Percentiles rank a stretch among this genome's conserved stretches.
phyloP scores from a whole-genome alignment of 2,797 vertebrate genomes.

The Xenentodon cancila region DNA sequence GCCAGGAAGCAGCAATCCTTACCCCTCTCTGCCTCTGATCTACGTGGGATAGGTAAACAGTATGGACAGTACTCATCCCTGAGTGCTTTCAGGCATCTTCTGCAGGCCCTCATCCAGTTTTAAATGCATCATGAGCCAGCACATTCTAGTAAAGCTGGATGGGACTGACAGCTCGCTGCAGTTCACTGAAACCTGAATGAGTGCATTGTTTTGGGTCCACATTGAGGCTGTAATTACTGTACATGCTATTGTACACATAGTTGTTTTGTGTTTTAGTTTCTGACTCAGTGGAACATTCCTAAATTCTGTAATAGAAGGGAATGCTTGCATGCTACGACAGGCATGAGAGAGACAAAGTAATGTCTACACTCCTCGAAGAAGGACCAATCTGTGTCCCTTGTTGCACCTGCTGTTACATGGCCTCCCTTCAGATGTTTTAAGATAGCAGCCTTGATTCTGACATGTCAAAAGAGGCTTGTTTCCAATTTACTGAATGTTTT shows the following conservation, averaged over 20 bases:
- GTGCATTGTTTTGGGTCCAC: slow-evolving; percentile 31
- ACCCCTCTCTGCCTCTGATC: slow-evolving; percentile 12
- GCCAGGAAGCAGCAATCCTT: slow-evolving; percentile 38
- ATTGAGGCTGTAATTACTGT: slow-evolving; percentile 45
- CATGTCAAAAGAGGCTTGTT: neutral
- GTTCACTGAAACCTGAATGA: slow-evolving; percentile 21
- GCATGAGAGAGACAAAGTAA: slow-evolving; percentile 13
- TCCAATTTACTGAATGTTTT: neutral
- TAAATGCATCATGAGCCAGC: slow-evolving; percentile 31
- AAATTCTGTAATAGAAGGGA: slow-evolving; percentile 37
- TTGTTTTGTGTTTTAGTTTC: slow-evolving; percentile 60
- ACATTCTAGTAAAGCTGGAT: slow-evolving; percentile 18
- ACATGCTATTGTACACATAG: slow-evolving; percentile 51
- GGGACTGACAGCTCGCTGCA: slow-evolving; percentile 16
- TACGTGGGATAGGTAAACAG: slow-evolving; percentile 44
- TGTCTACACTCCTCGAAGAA: slow-evolving; percentile 1
- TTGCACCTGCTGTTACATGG: slow-evolving; percentile 1
- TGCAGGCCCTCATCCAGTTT: slow-evolving; percentile 29
- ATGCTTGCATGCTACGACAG: slow-evolving; percentile 40
- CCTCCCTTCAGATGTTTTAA: neutral
- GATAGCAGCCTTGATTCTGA: neutral
- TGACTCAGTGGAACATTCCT: slow-evolving; percentile 60
- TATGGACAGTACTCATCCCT: slow-evolving; percentile 35
- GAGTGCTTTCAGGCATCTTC: slow-evolving; percentile 26
- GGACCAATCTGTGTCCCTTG: neutral